Base-by-base conservation (phyloP, 1,140 invertebrate genomes). In the Drosophila azteca region DNA sequence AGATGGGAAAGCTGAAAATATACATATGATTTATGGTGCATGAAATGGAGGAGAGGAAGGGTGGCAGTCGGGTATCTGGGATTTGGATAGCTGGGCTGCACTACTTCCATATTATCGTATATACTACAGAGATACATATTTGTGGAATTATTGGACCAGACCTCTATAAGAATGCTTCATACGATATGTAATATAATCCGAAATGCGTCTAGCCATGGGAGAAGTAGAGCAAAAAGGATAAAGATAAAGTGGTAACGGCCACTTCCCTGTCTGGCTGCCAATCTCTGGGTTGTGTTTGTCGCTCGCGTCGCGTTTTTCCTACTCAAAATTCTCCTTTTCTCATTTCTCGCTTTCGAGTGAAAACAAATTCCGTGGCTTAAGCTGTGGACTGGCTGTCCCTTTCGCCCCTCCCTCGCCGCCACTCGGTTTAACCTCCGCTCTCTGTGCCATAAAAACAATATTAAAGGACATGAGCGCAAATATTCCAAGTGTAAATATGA, bases 1-100 rank as follows among this genome's bases (percentile, higher is more conserved):
- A 48, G 50, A 35, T 50, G 55, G 9, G 52, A 58, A 49, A 74
- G 57, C 58, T 59, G 54, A 72, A 64, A 68, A 76, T 68, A 76
- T 68, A 50, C 59, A 48, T 64, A 83, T 83, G 71, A 83, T 83
- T 83, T 72, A 79, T 84, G 52, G 24, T 3, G 15, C 17, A 9
- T 3, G 39, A 51, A 24, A 59, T 24, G 44, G 1, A 15, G 45
- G 4, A n/a, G 8, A 39, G 4, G 17, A 13, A 22, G n/a, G 17
- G 17, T 20, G 17, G 17, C 17, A 50, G 17, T 17, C 8, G 11
- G 2, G 6, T 20, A 17, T 3, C 8, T 9, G 8, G 31, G 9
- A 31, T 9, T 31, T 31, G 8, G 31, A 31, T 3, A 8, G 29
- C 29, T 31, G 29, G 29, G 31, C 7, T 3, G 29, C 2, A 3